These are phyloP conservation scores for Falcaria lacertinaria DNA, from an alignment of 2,888 invertebrate species.

Conservation along the genomic window DNA sequence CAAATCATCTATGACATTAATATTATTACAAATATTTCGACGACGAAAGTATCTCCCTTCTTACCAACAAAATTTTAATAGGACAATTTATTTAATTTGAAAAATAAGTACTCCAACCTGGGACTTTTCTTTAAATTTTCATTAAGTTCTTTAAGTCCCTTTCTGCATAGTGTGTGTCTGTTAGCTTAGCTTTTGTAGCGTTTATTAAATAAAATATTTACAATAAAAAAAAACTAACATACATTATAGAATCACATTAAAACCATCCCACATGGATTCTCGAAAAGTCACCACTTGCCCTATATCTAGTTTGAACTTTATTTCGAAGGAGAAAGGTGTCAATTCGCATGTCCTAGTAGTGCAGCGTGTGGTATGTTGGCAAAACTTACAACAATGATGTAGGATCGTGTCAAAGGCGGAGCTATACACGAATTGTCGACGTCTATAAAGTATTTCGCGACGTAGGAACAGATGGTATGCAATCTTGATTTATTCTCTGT, in stretches of 20 bases:
- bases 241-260: conserved; percentile 8
- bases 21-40: no score
- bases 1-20: no score
- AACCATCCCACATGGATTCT: conserved; percentile 18
- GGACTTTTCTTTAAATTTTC: no score
- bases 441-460: conserved; percentile 4
- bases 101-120: no score
- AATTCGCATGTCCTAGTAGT: conserved; percentile 6
- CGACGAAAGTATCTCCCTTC: no score
- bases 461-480: conserved; percentile 4
- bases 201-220: no score
- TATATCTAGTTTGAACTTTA: not conserved
- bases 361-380: conserved; percentile 8
- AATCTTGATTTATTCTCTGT: conserved; percentile 35
- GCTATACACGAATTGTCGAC: conserved; percentile 35
- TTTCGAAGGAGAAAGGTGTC: conserved; percentile 10
- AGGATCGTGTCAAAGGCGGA: conserved; percentile 48
- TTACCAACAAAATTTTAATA: no score
- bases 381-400: conserved; percentile 50
- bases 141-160: no score
- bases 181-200: no score
- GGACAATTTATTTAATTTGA: no score
- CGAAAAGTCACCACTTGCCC: conserved; percentile 12
- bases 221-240: not conserved
- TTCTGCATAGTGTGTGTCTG: no score